Base-by-base conservation (phyloP, 2,113 vertebrate genomes). In the Chlamydotis undulata region DNA sequence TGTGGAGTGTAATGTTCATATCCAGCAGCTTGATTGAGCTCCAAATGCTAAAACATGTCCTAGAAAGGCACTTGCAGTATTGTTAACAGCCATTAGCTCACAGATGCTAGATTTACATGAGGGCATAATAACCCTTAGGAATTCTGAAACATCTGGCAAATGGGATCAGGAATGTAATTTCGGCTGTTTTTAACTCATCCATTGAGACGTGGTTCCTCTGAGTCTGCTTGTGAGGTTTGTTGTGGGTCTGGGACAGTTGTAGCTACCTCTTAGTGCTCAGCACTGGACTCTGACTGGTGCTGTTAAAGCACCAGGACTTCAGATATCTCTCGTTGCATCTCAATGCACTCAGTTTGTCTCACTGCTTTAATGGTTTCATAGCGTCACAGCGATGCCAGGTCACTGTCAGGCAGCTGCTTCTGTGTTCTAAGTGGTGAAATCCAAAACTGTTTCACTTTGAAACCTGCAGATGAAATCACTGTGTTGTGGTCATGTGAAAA, bases 111-210 rank as follows among this genome's bases (percentile, higher is more conserved):
- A 87, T 78, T 95, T 94, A 75, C 80, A 95, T 4, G 33, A 78
- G 80, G 83, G 69, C 73, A 94, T 89, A 95, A 95, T 47, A 94
- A 87, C 77, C 89, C 73, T 75, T 63, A 91, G 7, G 4, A 94
- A 95, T 91, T 56, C 73, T 37, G 52, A 96, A 95, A 94, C 94
- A 96, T 94, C 83, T 95, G 95, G 93, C 70, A 92, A 95, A 94
- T 87, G 65, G 91, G 89, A 95, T 89, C 83, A 87, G 52, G 68
- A 95, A 87, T 64, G 56, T 33, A 91, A 89, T 89, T 95, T 81
- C 64, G 56, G 25, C 80, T 96, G 52, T 0, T 96, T 89, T 91
- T 84, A 56, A 89, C 21, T 83, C 60, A 75, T 91, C 39, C 83
- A 68, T 35, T 43, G 73, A 74, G 83, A 90, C 45, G 52, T 55